Base-by-base conservation (phyloP, 2,113 vertebrate genomes). In the Isurus oxyrinchus region DNA sequence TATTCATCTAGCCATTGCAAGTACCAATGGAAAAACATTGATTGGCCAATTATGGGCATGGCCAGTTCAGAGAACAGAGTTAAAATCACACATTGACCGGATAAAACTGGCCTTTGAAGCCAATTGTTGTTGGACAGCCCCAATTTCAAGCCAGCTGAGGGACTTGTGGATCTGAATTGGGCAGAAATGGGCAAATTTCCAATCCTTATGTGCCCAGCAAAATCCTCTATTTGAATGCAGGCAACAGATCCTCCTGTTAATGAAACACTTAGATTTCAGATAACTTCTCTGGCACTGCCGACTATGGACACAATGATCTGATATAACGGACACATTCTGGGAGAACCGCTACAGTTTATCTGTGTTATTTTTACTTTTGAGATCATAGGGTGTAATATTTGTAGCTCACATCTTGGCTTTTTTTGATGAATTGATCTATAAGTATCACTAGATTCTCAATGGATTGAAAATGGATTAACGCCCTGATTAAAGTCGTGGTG, bases 391-490 rank as follows among this genome's bases (percentile, higher is more conserved):
- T 49, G 44, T 49, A 49, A 49, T 49, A 49, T 49, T 94, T 67
- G 61, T 44, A 72, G 44, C 94, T 95, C 63, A 95, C 94, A 8
- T 72, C 67, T 31, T 76, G 66, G 44, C n/a, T 27, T 61, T 63
- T 72, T 57, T 95, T 27, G 67, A 94, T 79, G 61, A 96, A 96
- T n/a, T 14, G 55, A 59, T 96, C 96, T 10, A 96, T 21, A 86
- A 97, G 87, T 59, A 21, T 57, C 19, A 96, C 96, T 35, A 76
- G 96, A 53, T 44, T 88, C 7, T 76, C 10, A 27, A 72, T 31
- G 44, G 94, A 53, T 95, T 35, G 35, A 76, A 96, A 87, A 6
- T 2, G 66, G 16, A 61, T 49, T n/a, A 96, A 27, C 5, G 94
- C 13, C 61, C 27, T 13, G 0, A 88, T 96, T 94, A 96, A 72